Conservation (phyloP, 2,888 invertebrate species). For the Chymomyza caudatula region DNA sequence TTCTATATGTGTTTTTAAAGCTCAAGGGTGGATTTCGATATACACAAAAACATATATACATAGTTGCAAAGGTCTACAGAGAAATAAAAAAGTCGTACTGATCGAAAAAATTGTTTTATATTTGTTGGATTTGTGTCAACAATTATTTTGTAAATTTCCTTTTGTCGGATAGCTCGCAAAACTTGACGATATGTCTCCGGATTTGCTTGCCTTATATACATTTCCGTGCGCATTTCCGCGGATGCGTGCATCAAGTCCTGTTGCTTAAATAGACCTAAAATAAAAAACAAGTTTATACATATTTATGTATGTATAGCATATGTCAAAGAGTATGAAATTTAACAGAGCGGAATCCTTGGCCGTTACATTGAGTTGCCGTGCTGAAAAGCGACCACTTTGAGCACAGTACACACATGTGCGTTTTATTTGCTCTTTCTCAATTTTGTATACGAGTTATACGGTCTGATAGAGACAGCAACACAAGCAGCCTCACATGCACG, state of each 20-base stretch:
- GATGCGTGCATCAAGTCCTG: slow-evolving; percentile 89
- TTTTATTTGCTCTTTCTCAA: too few relatives aligned
- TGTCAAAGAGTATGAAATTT: neutral
- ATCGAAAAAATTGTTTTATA: slow-evolving; percentile 89
- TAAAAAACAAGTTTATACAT: too few relatives aligned
- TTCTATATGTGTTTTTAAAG: too few relatives aligned
- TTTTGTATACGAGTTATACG: too few relatives aligned
- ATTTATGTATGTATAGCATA: too few relatives aligned
- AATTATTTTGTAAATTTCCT: slow-evolving; percentile 91
- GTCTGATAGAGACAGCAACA: too few relatives aligned
- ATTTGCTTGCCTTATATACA: slow-evolving; percentile 88
- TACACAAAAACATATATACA: neutral
- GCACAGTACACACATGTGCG: too few relatives aligned
- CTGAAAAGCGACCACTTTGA: too few relatives aligned
- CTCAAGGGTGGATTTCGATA: too few relatives aligned
- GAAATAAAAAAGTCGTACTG: slow-evolving; percentile 81
- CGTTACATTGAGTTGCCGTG: too few relatives aligned
- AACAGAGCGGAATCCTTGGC: too few relatives aligned
- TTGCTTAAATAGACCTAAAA: slow-evolving; percentile 87
- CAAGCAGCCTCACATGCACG: too few relatives aligned
- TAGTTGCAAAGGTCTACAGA: neutral
- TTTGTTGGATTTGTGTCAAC: slow-evolving; percentile 91
- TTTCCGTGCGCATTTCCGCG: slow-evolving; percentile 80
- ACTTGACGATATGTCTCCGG: slow-evolving; percentile 84
- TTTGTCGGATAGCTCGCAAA: slow-evolving; percentile 85